Evolutionary conservation across 1,140 invertebrate species (phyloP).

Genomic region (Augochlora pura): DNA sequence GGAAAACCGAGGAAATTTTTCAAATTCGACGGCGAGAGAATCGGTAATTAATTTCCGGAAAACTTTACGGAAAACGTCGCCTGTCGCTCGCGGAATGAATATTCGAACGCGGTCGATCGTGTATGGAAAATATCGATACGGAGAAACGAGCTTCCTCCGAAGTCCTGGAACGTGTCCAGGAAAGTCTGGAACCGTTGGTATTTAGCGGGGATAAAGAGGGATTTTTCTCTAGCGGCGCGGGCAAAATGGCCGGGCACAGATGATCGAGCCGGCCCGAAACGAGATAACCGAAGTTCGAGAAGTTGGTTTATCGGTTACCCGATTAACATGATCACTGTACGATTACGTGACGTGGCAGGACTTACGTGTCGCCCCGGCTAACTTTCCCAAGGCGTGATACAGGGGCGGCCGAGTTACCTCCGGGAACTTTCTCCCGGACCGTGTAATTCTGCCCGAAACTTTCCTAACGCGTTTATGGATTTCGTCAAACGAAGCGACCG

Average conservation of each 20-base stretch:
- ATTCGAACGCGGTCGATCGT: no score
- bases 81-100: no score
- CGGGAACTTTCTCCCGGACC: conserved; percentile 27
- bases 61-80: no score
- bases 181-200: no score
- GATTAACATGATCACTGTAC: conserved; percentile 56
- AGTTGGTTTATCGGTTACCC: conserved; percentile 38
- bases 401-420: conserved; percentile 15
- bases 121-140: no score
- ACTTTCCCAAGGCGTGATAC: conserved; percentile 41
- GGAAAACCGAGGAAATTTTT: neutral
- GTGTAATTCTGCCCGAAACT: conserved; percentile 49
- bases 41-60: no score
- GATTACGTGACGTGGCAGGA: conserved; percentile 44
- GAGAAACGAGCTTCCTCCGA: no score
- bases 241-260: neutral
- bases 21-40: neutral
- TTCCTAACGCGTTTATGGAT: conserved; percentile 45
- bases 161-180: no score
- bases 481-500: conserved; percentile 35
- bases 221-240: neutral
- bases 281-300: conserved; percentile 12
- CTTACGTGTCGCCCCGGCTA: conserved; percentile 34
- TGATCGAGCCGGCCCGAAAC: conserved; percentile 6
- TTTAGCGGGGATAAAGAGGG: neutral